Percentiles rank a stretch among this genome's conserved stretches.
These are phyloP conservation scores for Callithrix jacchus DNA, from an alignment of 2,113 vertebrate species.

Conservation along the genomic window DNA sequence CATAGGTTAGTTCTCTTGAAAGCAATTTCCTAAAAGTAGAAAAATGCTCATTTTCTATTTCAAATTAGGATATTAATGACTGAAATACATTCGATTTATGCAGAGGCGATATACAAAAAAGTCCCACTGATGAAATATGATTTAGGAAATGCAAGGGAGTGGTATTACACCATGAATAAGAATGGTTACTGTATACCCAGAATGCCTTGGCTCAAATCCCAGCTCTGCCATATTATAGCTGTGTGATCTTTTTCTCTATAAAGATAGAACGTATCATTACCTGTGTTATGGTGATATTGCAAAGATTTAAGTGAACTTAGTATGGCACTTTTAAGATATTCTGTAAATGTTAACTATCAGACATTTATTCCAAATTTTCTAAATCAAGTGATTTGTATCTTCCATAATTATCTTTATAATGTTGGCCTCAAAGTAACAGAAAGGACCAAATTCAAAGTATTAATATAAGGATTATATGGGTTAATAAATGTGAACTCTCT, in stretches of 20 bases:
- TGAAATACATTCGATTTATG: neutral
- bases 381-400: neutral
- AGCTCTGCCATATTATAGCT: neutral
- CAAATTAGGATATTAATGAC: neutral
- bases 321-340: neutral
- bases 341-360: neutral
- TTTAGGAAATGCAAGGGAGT: neutral
- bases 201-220: neutral
- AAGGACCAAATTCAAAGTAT: neutral
- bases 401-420: neutral
- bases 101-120: neutral
- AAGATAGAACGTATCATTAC: neutral
- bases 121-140: neutral
- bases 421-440: neutral
- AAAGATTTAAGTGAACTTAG: neutral
- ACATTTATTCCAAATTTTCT: neutral
- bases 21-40: neutral
- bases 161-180: neutral
- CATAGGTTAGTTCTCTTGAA: neutral
- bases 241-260: neutral
- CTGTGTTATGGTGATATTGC: neutral
- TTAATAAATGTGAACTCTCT: neutral
- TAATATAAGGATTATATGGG: neutral
- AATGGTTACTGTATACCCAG: neutral
- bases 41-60: constrained; percentile 5